phyloP scores from a whole-genome alignment of 1,140 invertebrate genomes.

The Drosophila baimaii region DNA sequence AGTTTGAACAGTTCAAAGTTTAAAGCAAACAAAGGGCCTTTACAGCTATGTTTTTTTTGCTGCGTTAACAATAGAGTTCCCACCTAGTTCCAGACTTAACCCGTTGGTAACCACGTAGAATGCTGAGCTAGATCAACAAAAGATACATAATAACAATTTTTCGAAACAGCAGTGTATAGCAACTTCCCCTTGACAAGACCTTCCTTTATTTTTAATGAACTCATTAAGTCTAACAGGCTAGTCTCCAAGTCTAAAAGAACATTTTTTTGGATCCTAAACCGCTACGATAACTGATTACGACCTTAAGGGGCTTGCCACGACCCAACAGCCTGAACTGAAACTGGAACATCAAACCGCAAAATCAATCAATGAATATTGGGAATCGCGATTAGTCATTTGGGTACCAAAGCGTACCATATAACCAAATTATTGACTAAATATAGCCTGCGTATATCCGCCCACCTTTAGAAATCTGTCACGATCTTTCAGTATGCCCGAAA shows the following conservation, averaged over 20 bases:
- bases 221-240: too few relatives aligned
- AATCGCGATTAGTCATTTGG: constrained; percentile 33
- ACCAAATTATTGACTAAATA: constrained; percentile 47
- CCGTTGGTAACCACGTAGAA: background rate
- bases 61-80: background rate
- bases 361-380: constrained; percentile 16
- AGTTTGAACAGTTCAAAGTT: too few relatives aligned
- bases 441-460: constrained; percentile 51
- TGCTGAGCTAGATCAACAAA: too few relatives aligned
- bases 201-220: too few relatives aligned
- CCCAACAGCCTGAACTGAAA: background rate
- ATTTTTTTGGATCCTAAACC: background rate
- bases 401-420: constrained; percentile 49
- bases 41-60: too few relatives aligned
- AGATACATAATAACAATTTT: too few relatives aligned
- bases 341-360: constrained; percentile 17
- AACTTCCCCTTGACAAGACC: too few relatives aligned
- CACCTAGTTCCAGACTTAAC: background rate
- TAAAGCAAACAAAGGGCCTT: too few relatives aligned
- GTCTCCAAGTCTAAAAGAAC: too few relatives aligned
- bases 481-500: constrained; percentile 22
- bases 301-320: constrained; percentile 20
- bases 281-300: background rate
- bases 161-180: too few relatives aligned
- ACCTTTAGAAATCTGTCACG: constrained; percentile 67